phyloP scores from a whole-genome alignment of 2,797 vertebrate species.

The Cynodonichthys magdalenae region DNA sequence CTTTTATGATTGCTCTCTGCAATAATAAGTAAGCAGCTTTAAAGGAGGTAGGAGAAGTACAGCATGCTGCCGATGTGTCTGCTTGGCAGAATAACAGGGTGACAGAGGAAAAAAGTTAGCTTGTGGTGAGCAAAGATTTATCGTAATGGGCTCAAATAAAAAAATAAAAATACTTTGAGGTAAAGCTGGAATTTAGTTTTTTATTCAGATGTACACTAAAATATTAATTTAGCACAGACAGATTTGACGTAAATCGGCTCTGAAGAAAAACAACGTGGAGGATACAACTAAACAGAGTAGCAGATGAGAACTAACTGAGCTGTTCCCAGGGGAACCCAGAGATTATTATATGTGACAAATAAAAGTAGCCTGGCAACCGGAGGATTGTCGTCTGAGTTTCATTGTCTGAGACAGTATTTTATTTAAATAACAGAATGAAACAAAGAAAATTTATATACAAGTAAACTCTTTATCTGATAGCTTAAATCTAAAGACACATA shows the following conservation, averaged over 20 bases:
- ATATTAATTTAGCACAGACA: background rate
- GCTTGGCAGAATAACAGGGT: background rate
- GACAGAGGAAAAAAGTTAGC: background rate
- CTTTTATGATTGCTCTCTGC: no score
- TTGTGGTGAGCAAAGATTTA: no score
- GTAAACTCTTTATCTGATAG: no score
- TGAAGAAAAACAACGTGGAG: background rate
- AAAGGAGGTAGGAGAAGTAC: background rate
- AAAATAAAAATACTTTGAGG: background rate
- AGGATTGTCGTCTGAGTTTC: background rate
- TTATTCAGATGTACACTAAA: background rate
- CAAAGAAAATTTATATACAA: background rate
- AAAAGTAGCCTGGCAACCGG: background rate
- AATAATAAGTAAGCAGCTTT: background rate
- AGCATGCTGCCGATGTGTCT: background rate
- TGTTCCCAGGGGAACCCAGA: background rate
- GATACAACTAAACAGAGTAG: background rate
- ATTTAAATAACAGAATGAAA: background rate
- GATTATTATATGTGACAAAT: background rate
- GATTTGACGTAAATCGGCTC: slow-evolving; percentile 1
- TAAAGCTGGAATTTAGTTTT: background rate
- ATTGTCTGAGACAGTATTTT: background rate
- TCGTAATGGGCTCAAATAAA: background rate
- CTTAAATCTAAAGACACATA: no score
- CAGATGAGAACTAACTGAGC: background rate